Evolutionary conservation across 2,888 invertebrate species (phyloP), one percentile per base, ranked within the genome.

Genomic region (Aspidiotus rigidus): DNA sequence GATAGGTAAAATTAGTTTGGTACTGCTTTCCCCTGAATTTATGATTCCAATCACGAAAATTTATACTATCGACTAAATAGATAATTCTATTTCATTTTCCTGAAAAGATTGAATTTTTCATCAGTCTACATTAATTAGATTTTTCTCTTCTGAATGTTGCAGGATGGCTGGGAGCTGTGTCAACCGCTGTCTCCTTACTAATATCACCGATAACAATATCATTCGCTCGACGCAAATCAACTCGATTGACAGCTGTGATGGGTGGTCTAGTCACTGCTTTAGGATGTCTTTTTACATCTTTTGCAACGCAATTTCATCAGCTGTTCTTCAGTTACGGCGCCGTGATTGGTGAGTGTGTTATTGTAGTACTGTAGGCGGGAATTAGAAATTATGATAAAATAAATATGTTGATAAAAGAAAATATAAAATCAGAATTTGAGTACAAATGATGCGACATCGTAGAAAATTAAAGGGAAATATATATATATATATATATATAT

Each of bases 281-380:
- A 16, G 93, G 91, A 64, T 90, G 90, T 76, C 86, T 93, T 72
- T 93, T 93, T 80, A 89, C 92, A 9, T 91, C 91, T 70, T 93
- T 93, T 78, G 92, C 92, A 70, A 87, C 89, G 71, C 89, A 92
- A 79, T 89, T 90, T 77, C 91, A 92, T 79, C 93, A 93, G 78
- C 83, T 92, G 71, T 90, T 90, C 82, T 88, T 92, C 83, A 90
- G 90, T 80, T 91, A 88, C 76, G 84, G 83, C 70, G 78, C 81
- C 60, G 80, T 84, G 56, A 77, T 84, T 71, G 83, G 83, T 81
- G 74, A 78, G 78, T 74, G 49, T 49, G 2, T 2, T 13, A 49
- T 49, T 49, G 5, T 28, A 28, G 28, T 5, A 28, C 5, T 28
- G 28, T 5, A 5, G 28, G 28, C 28, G 5, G 28, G 5, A 28